Evolutionary conservation across 2,888 invertebrate species (phyloP).

Genomic region (Torymus texanus): DNA sequence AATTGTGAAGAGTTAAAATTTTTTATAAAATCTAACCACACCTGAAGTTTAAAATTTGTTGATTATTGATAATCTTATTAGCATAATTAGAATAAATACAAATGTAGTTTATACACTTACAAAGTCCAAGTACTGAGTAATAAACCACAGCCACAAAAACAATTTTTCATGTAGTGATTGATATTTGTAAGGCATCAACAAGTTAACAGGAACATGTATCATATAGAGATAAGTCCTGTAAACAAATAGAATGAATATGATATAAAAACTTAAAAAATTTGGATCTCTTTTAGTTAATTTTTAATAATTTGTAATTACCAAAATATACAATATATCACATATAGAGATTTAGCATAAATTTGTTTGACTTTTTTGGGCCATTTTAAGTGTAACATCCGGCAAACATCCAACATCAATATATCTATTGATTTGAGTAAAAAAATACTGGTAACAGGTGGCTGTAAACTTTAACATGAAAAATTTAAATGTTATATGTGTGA

Average conservation of each 20-base stretch:
- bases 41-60: slow-evolving; percentile 10
- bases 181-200: slow-evolving; percentile 41
- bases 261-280: slow-evolving; percentile 4
- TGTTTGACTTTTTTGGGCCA: slow-evolving; percentile 38
- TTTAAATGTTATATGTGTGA: neutral
- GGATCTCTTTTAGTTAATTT: neutral
- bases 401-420: slow-evolving; percentile 44
- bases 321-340: slow-evolving; percentile 40
- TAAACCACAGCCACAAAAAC: slow-evolving; percentile 41
- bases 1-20: slow-evolving; percentile 29
- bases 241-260: slow-evolving; percentile 1
- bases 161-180: slow-evolving; percentile 40
- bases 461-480: slow-evolving; percentile 37
- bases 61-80: neutral
- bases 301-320: slow-evolving; percentile 46
- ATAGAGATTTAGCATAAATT: slow-evolving; percentile 34
- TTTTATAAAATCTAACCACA: slow-evolving; percentile 40
- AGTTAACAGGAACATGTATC: slow-evolving; percentile 41
- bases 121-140: slow-evolving; percentile 39
- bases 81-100: neutral
- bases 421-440: slow-evolving; percentile 46
- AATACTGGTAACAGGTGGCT: slow-evolving; percentile 38
- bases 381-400: slow-evolving; percentile 39
- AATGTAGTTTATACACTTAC: slow-evolving; percentile 30
- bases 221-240: slow-evolving; percentile 42